Evolutionary conservation across 1,140 invertebrate genomes (phyloP).

Genomic region (Papilio dardanus): DNA sequence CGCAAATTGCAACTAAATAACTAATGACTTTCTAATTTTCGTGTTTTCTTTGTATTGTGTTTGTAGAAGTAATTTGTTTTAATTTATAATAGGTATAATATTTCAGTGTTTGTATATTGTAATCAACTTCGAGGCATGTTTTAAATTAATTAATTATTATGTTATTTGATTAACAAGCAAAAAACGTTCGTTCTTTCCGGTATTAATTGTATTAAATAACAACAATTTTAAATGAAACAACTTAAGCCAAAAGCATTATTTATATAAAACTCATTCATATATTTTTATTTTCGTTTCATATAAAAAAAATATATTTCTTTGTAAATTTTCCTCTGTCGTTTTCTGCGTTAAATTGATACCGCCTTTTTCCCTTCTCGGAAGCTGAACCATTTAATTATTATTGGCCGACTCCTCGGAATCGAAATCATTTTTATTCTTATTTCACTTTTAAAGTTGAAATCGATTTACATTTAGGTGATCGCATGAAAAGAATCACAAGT

Average conservation of each 20-base stretch:
- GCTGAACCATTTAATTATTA: background rate
- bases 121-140: background rate
- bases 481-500: background rate
- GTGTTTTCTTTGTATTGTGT: too few relatives aligned
- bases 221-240: background rate
- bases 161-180: background rate
- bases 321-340: background rate
- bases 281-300: background rate
- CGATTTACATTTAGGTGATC: background rate
- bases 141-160: background rate
- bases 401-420: background rate
- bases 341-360: background rate
- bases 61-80: too few relatives aligned
- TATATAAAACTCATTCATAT: background rate
- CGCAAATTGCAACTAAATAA: constrained; percentile 2
- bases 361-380: background rate
- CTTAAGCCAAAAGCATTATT: background rate
- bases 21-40: background rate
- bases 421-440: background rate
- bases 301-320: background rate
- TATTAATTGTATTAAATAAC: background rate
- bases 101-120: background rate
- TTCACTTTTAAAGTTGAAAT: constrained; percentile 3
- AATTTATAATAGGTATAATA: too few relatives aligned
- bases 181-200: background rate